phyloP scores from a whole-genome alignment of 2,888 invertebrate genomes.

The Drosophila kuntzei region DNA sequence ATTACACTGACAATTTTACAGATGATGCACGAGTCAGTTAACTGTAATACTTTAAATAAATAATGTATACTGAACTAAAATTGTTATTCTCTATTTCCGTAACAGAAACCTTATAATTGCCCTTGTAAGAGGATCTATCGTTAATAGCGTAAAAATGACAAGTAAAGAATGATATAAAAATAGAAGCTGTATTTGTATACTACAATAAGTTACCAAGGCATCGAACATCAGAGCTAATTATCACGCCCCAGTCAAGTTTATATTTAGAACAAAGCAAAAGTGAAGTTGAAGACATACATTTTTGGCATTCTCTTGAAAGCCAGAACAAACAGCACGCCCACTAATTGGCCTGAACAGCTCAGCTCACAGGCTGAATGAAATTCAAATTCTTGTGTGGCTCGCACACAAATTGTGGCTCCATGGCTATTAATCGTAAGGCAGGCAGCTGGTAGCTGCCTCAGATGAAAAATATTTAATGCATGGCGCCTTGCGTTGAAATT shows the following conservation, averaged over 20 bases:
- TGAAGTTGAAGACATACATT: slow-evolving; percentile 35
- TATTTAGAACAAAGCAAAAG: slow-evolving; percentile 12
- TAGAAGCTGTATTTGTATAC: background rate
- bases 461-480: slow-evolving; percentile 62
- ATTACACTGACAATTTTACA: too few relatives aligned
- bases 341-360: slow-evolving; percentile 33
- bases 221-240: slow-evolving; percentile 34
- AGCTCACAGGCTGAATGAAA: slow-evolving; percentile 45
- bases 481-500: slow-evolving; percentile 26
- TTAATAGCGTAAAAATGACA: too few relatives aligned
- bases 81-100: too few relatives aligned
- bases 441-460: slow-evolving; percentile 25
- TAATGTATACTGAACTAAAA: too few relatives aligned
- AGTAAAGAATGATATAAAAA: too few relatives aligned
- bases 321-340: slow-evolving; percentile 3
- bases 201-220: background rate
- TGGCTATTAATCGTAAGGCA: slow-evolving; percentile 57
- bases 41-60: too few relatives aligned
- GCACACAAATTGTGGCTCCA: slow-evolving; percentile 37
- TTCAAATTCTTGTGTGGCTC: slow-evolving; percentile 55
- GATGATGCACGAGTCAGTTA: too few relatives aligned
- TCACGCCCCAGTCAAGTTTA: slow-evolving; percentile 39
- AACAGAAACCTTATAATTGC: too few relatives aligned
- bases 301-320: slow-evolving; percentile 12
- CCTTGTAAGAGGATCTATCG: too few relatives aligned